Percentiles rank a stretch among this genome's conserved stretches.
phyloP scores from a whole-genome alignment of 2,888 invertebrate genomes.

The Coenonympha glycerion region DNA sequence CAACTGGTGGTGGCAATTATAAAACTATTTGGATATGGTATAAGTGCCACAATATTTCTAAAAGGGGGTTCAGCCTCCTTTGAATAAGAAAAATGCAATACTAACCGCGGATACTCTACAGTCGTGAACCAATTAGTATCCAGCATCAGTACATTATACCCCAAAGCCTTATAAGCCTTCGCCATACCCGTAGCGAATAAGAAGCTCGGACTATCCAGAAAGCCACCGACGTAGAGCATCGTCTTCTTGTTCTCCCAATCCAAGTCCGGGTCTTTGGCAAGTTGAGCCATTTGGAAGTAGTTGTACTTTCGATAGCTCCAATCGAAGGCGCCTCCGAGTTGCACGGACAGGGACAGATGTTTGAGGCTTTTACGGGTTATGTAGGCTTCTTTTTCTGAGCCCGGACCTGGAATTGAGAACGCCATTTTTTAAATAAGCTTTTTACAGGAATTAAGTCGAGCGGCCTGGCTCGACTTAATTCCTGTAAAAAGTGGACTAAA shows the following conservation, averaged over 20 bases:
- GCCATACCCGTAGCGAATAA: slow-evolving; percentile 35
- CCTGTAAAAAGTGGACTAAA: too few species aligned
- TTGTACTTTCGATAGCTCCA: slow-evolving; percentile 38
- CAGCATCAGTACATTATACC: slow-evolving; percentile 35
- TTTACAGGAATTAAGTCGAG: too few species aligned
- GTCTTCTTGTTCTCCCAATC: slow-evolving; percentile 44
- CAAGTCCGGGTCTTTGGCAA: slow-evolving; percentile 41
- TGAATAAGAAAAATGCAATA: background rate
- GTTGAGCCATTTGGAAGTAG: slow-evolving; percentile 43
- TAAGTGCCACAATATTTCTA: too few species aligned
- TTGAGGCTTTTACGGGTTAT: slow-evolving; percentile 46
- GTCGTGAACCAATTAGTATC: slow-evolving; percentile 34
- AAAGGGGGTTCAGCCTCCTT: too few species aligned
- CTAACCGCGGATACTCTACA: slow-evolving; percentile 53
- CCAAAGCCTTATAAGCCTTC: slow-evolving; percentile 38
- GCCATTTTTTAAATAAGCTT: background rate
- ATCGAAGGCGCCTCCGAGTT: slow-evolving; percentile 29
- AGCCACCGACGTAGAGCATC: slow-evolving; percentile 50
- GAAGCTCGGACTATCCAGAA: slow-evolving; percentile 44
- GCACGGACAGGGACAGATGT: slow-evolving; percentile 39
- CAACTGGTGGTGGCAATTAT: too few species aligned
- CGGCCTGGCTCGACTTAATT: too few species aligned
- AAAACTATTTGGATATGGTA: too few species aligned
- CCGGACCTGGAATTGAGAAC: slow-evolving; percentile 46
- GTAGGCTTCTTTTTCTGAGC: slow-evolving; percentile 37